Percentiles rank a stretch among this genome's conserved stretches.
phyloP scores from a whole-genome alignment of 2,888 invertebrate species.

The Eubasilissa splendida region DNA sequence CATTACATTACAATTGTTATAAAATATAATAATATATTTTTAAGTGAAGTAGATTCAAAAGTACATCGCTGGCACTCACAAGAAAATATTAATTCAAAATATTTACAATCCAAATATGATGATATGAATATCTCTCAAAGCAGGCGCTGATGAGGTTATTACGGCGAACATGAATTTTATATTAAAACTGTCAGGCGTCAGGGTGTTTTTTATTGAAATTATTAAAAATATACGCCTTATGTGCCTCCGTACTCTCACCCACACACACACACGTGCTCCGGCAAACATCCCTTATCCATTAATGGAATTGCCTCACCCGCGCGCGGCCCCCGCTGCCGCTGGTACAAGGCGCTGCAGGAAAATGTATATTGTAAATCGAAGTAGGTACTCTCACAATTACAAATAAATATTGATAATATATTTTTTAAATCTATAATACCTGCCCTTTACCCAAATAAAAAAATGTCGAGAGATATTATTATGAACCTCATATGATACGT shows the following conservation, averaged over 20 bases:
- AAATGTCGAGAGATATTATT: background rate
- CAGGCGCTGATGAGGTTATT: constrained; percentile 11
- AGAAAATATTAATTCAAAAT: background rate
- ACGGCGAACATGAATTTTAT: constrained; percentile 26
- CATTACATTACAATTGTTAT: no score
- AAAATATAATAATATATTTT: no score
- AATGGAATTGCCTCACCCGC: constrained; percentile 54
- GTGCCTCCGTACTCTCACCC: background rate
- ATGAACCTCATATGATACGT: background rate
- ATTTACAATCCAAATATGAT: background rate
- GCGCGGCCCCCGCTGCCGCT: background rate
- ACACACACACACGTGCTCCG: constrained; percentile 37
- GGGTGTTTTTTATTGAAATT: constrained; percentile 44
- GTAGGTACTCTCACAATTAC: no score
- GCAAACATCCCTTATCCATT: constrained; percentile 58
- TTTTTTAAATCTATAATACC: no score
- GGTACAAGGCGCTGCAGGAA: no score
- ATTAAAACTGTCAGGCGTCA: constrained; percentile 39
- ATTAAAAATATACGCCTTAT: constrained; percentile 51
- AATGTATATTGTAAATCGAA: no score
- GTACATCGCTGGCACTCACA: no score
- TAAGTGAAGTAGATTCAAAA: no score
- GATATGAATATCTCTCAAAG: background rate
- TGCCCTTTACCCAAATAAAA: no score
- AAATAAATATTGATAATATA: no score